phyloP scores from a whole-genome alignment of 2,113 vertebrate genomes.

The Vicugna pacos region DNA sequence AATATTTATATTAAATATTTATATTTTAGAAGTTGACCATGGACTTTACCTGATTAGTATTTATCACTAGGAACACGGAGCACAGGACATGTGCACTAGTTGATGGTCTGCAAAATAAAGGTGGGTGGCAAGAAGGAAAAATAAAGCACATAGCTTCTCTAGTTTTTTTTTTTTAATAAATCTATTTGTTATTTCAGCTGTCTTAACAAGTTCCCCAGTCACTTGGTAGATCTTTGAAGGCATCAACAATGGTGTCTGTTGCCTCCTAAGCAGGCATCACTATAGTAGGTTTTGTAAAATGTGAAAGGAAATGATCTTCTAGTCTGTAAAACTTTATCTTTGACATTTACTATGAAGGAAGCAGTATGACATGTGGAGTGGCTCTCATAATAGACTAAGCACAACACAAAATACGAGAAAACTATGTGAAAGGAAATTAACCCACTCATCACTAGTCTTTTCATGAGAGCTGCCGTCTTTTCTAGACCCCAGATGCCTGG shows the following conservation, averaged over 20 bases:
- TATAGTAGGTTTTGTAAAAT: conserved; percentile 57
- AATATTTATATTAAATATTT: not conserved
- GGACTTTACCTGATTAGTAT: not conserved
- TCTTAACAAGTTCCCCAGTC: conserved; percentile 49
- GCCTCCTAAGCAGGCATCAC: conserved; percentile 47
- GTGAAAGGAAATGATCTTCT: conserved; percentile 38
- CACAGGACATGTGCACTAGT: conserved; percentile 54
- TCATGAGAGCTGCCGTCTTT: not conserved
- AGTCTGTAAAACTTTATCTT: not conserved
- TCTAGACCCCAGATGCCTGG: not conserved
- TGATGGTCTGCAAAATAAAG: conserved; percentile 77
- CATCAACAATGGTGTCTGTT: conserved; percentile 62
- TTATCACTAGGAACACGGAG: conserved; percentile 46
- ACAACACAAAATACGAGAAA: not conserved
- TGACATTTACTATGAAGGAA: conserved; percentile 35
- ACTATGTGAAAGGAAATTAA: not conserved
- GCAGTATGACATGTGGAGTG: not conserved
- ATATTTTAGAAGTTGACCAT: conserved; percentile 26
- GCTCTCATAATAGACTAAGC: not conserved
- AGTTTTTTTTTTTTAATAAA: conserved; percentile 4
- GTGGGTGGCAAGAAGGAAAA: conserved; percentile 74
- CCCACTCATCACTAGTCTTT: not conserved
- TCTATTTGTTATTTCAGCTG: conserved; percentile 56
- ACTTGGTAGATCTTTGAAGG: conserved; percentile 66
- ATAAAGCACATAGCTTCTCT: conserved; percentile 55